phyloP scores from a whole-genome alignment of 2,797 vertebrate species.

The Dipus sagitta region DNA sequence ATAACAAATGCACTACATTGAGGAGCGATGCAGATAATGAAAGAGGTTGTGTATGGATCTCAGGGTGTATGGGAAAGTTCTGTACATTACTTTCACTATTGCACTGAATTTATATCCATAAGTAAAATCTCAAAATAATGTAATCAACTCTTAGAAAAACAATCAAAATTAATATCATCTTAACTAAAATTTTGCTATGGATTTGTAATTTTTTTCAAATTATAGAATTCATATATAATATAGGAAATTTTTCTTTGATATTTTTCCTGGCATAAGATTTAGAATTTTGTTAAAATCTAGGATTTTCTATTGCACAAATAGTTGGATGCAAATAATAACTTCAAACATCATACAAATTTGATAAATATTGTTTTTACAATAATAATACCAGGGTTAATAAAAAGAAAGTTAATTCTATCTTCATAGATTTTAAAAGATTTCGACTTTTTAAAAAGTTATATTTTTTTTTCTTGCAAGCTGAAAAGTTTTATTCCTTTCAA shows the following conservation, averaged over 20 bases:
- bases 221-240: background rate
- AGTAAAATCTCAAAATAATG: background rate
- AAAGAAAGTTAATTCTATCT: background rate
- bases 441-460: no score
- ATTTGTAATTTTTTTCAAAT: background rate
- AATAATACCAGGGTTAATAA: background rate
- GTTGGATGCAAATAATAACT: background rate
- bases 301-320: conserved; percentile 45
- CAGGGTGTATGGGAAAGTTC: background rate
- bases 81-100: background rate
- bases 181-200: conserved; percentile 2
- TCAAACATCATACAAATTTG: background rate
- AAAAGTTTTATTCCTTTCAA: no score
- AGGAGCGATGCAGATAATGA: background rate
- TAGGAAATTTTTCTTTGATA: background rate
- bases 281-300: background rate
- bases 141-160: background rate
- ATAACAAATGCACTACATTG: background rate
- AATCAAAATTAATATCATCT: conserved; percentile 17
- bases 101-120: background rate
- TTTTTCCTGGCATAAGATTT: background rate
- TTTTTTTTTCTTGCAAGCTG: no score
- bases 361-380: conserved; percentile 30
- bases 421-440: conserved; percentile 9
- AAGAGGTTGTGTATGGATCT: background rate